Evolutionary conservation across 2,113 vertebrate genomes (phyloP), one percentile per base, ranked within the genome.

Genomic region (Engraulis encrasicolus): DNA sequence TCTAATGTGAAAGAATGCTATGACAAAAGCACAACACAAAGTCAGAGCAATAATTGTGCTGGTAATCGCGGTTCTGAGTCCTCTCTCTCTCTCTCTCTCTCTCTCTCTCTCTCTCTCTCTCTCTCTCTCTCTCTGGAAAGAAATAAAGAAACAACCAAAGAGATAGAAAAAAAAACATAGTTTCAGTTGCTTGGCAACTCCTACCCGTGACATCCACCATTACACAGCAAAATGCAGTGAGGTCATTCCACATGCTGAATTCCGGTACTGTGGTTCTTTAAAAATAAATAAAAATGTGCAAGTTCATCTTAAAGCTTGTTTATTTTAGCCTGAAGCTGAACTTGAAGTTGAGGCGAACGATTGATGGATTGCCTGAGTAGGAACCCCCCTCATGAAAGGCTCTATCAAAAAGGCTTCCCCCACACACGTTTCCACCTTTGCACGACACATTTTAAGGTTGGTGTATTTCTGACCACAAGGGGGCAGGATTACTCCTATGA

Each of bases 111-210:
- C 34, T 36, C 12, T 23, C 23, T 66, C n/a, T 27, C 27, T 34
- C 34, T 36, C 17, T 74, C 27, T 71, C 61, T 71, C 61, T 18
- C 66, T 34, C 4, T 74, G 66, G 11, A 6, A 74, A 74, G 31
- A 31, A 74, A 74, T 14, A 4, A 52, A 52, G 40, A 52, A 27
- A 66, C 6, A 31, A n/a, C n/a, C n/a, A n/a, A n/a, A n/a, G n/a
- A n/a, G n/a, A n/a, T n/a, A n/a, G n/a, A 74, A 74, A 74, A 45
- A 45, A 45, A 3, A 45, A 45, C 40, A 45, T 3, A 34, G 66
- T 74, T 74, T 34, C 23, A 17, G 66, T 74, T 74, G 66, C 66
- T 74, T 74, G 31, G 66, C 66, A 74, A 74, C 66, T 74, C 66
- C 54, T 34, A 31, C 66, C 66, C 27, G 66, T 34, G 66, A 74